A percentile compares a stretch with the other conserved stretches of the same genome.
phyloP scores from a whole-genome alignment of 2,113 vertebrate genomes.

The Meles meles region DNA sequence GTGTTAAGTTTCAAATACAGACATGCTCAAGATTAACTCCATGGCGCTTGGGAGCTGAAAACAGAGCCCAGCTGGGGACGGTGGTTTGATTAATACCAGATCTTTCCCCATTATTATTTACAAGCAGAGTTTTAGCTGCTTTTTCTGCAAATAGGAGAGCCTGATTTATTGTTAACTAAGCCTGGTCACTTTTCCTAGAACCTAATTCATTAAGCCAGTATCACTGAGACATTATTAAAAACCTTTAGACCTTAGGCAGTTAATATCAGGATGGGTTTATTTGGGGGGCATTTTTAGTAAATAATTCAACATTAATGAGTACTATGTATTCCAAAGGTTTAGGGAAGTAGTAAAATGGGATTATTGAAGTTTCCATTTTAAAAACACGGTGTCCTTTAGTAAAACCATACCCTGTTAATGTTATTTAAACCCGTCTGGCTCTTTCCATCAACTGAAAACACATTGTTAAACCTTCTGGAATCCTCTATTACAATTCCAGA shows the following conservation, averaged over 20 bases:
- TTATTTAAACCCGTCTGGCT: constrained; percentile 66
- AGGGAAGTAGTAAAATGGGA: constrained; percentile 42
- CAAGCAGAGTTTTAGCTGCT: constrained; percentile 43
- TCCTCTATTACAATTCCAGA: constrained; percentile 32
- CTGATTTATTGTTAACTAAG: constrained; percentile 48
- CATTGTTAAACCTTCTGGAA: constrained; percentile 56
- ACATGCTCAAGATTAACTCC: background rate
- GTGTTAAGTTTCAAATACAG: constrained; percentile 15
- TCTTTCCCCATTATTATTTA: constrained; percentile 19
- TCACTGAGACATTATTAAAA: constrained; percentile 46
- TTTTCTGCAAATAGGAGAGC: constrained; percentile 10
- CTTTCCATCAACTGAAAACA: constrained; percentile 42
- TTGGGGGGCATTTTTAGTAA: constrained; percentile 55
- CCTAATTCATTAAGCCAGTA: constrained; percentile 56
- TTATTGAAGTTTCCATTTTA: constrained; percentile 62
- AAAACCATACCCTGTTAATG: constrained; percentile 56
- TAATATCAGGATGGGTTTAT: constrained; percentile 16
- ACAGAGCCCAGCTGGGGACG: background rate
- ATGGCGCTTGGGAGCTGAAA: background rate
- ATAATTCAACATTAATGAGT: constrained; percentile 47
- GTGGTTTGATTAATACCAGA: constrained; percentile 25
- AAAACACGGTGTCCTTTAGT: constrained; percentile 60
- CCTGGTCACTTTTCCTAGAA: constrained; percentile 4
- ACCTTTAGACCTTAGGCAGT: background rate
- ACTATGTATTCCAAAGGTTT: constrained; percentile 53